These are phyloP conservation scores for Dynastes tityus DNA, from an alignment of 2,888 invertebrate species.

Conservation along the genomic window DNA sequence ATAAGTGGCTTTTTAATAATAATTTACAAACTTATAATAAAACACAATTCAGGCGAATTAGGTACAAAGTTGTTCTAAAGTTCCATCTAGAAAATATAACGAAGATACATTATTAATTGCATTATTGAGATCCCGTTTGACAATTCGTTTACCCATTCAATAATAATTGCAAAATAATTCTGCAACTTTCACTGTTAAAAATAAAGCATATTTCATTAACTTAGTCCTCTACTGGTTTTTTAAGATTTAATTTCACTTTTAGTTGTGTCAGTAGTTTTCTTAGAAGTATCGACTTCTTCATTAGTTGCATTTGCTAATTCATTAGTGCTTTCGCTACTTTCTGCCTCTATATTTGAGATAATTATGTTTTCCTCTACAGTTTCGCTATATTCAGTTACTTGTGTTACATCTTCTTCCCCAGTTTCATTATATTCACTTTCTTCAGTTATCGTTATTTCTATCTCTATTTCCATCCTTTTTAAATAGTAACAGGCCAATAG, in stretches of 20 bases:
- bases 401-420: not conserved
- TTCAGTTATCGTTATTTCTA: not conserved
- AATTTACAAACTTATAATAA: no score
- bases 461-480: not conserved
- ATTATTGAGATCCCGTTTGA: constrained; percentile 85
- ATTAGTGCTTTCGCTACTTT: constrained; percentile 2
- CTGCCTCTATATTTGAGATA: constrained; percentile 20
- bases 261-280: not conserved
- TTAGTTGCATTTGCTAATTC: not conserved
- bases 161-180: constrained; percentile 82
- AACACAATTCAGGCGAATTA: not conserved
- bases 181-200: constrained; percentile 88
- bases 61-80: constrained; percentile 74
- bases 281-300: not conserved
- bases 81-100: constrained; percentile 89
- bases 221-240: constrained; percentile 62
- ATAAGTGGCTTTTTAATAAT: no score
- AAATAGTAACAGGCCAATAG: no score
- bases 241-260: not conserved
- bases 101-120: constrained; percentile 86
- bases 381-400: not conserved
- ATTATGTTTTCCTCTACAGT: not conserved
- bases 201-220: constrained; percentile 83
- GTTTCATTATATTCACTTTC: constrained; percentile 59
- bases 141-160: constrained; percentile 80